These are phyloP conservation scores for Cotesia glomerata DNA, from an alignment of 1,140 invertebrate genomes.

Conservation along the genomic window DNA sequence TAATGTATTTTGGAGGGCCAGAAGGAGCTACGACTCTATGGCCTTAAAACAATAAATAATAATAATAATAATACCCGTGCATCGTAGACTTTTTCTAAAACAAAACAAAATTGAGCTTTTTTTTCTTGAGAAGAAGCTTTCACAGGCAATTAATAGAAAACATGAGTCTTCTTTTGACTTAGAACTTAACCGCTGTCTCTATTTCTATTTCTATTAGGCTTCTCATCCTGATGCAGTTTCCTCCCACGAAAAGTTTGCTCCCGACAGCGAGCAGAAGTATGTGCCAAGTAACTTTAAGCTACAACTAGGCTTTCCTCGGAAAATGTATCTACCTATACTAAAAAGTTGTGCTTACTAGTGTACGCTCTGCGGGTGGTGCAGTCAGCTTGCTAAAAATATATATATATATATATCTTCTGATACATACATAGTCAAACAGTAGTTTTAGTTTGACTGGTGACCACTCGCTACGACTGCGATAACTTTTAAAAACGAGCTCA, in stretches of 20 bases:
- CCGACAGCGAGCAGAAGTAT: constrained; percentile 39
- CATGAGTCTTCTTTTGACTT: constrained; percentile 29
- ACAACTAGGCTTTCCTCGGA: constrained; percentile 37
- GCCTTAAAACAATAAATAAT: too few species aligned
- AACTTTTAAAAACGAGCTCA: constrained; percentile 40
- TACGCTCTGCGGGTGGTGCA: constrained; percentile 4
- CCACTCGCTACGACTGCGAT: constrained; percentile 42
- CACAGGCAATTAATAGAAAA: constrained; percentile 51
- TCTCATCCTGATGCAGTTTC: constrained; percentile 33
- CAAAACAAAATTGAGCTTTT: neutral
- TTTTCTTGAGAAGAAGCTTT: constrained; percentile 30
- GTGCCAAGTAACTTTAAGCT: constrained; percentile 50
- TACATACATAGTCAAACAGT: constrained; percentile 28
- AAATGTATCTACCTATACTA: constrained; percentile 52
- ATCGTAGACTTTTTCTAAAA: too few species aligned
- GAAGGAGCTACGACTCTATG: too few species aligned
- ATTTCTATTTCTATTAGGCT: constrained; percentile 31
- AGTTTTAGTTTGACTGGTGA: constrained; percentile 4
- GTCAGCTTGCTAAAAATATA: neutral
- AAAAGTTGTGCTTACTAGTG: constrained; percentile 39
- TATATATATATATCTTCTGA: constrained; percentile 24
- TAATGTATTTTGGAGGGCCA: too few species aligned
- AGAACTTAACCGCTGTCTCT: constrained; percentile 1
- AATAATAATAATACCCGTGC: too few species aligned
- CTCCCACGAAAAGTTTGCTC: constrained; percentile 44